Percentiles rank a stretch among this genome's conserved stretches.
Conservation (phyloP, 2,888 invertebrate genomes). For the Latrodectus hesperus region DNA sequence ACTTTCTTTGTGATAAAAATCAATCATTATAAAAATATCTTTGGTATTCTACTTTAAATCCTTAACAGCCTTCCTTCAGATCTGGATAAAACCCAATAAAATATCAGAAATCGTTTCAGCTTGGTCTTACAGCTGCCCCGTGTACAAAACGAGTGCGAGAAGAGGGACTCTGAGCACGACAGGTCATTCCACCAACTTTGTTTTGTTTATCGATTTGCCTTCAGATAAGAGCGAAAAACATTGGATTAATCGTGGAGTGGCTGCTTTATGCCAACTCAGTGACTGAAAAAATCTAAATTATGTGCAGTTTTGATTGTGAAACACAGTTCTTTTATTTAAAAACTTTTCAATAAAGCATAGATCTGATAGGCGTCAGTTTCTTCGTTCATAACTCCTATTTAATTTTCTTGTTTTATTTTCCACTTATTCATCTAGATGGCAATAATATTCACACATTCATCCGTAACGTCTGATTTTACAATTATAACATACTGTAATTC, state of each 20-base stretch:
- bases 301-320: too few species aligned
- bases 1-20: too few species aligned
- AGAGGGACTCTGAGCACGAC: slow-evolving; percentile 91
- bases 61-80: slow-evolving; percentile 77
- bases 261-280: slow-evolving; percentile 87
- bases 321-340: too few species aligned
- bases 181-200: slow-evolving; percentile 95
- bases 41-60: background rate
- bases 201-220: slow-evolving; percentile 86
- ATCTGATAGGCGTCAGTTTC: too few species aligned
- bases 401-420: too few species aligned
- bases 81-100: slow-evolving; percentile 86
- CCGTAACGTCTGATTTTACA: too few species aligned
- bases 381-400: too few species aligned
- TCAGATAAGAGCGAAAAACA: slow-evolving; percentile 82
- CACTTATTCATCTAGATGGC: too few species aligned
- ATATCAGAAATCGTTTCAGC: slow-evolving; percentile 80
- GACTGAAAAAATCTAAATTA: slow-evolving; percentile 26
- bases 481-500: too few species aligned
- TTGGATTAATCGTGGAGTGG: slow-evolving; percentile 93
- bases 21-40: too few species aligned
- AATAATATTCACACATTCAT: too few species aligned
- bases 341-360: too few species aligned
- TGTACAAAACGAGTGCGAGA: slow-evolving; percentile 93
- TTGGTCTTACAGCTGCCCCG: slow-evolving; percentile 85